Conservation (phyloP, 2,888 invertebrate species). For the Cheilosia pagana region DNA sequence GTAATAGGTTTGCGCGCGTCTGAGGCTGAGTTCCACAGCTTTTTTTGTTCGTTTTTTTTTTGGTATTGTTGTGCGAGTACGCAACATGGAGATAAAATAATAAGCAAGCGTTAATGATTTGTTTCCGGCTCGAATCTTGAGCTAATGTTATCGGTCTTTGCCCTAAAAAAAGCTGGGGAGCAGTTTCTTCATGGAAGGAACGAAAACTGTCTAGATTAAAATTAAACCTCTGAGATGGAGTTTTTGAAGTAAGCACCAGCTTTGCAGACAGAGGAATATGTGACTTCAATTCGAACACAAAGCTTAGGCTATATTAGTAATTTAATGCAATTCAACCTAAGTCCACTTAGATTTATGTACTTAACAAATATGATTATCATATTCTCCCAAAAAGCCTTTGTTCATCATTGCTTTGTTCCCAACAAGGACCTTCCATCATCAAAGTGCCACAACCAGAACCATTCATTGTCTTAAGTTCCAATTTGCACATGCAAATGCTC, state of each 20-base stretch:
- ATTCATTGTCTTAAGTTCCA: conserved; percentile 45
- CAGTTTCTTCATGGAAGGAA: not conserved
- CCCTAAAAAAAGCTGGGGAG: not conserved
- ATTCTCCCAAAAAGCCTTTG: not conserved
- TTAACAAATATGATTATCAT: not conserved
- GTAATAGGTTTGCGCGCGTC: conserved; percentile 58
- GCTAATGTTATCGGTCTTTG: conserved; percentile 15
- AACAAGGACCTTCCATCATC: conserved; percentile 6
- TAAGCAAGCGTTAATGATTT: conserved; percentile 50
- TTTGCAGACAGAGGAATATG: no score
- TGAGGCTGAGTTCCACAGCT: conserved; percentile 1
- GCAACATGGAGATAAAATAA: not conserved
- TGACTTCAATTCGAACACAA: no score
- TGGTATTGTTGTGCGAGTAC: conserved; percentile 22
- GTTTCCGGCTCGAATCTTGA: conserved; percentile 50
- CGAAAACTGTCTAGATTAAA: not conserved
- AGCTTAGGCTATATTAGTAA: no score
- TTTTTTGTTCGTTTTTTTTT: not conserved
- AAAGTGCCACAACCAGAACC: conserved; percentile 31
- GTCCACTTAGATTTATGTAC: not conserved
- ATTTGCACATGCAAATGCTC: conserved; percentile 49
- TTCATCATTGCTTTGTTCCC: not conserved
- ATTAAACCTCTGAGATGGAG: no score
- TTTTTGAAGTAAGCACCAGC: no score
- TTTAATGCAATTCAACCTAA: not conserved